Percentiles rank a stretch among this genome's conserved stretches.
phyloP scores from a whole-genome alignment of 1,140 invertebrate genomes.

The Drosophila truncata region DNA sequence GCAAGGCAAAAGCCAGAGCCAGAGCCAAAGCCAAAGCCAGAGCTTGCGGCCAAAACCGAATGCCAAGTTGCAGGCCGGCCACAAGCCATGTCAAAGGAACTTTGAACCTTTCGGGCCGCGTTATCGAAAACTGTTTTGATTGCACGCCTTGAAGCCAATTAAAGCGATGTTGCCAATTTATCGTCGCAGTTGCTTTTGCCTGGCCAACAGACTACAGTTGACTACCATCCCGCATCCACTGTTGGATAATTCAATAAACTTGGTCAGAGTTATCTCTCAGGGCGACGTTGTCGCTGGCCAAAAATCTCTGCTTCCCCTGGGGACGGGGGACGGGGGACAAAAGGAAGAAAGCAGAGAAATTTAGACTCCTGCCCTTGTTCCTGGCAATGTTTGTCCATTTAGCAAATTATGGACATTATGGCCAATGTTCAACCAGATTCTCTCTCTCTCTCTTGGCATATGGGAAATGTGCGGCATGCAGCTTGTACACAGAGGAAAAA shows the following conservation, averaged over 20 bases:
- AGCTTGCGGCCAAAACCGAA: conserved; percentile 5
- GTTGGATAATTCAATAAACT: conserved; percentile 74
- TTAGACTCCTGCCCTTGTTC: neutral
- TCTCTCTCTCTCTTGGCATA: conserved; percentile 18
- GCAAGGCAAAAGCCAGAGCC: conserved; percentile 9
- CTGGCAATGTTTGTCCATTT: conserved; percentile 42
- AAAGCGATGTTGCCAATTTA: conserved; percentile 71
- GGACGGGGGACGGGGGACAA: neutral
- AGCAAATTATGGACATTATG: conserved; percentile 68
- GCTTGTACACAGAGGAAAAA: conserved; percentile 16
- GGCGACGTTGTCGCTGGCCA: conserved; percentile 15
- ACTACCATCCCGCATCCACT: neutral
- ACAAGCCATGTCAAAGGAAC: conserved; percentile 64
- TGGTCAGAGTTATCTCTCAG: conserved; percentile 42
- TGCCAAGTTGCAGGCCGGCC: conserved; percentile 24
- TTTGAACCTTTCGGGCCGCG: conserved; percentile 53
- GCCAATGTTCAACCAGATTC: conserved; percentile 31
- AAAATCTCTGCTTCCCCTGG: conserved; percentile 23
- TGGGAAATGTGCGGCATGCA: conserved; percentile 37
- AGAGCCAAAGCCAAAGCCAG: neutral
- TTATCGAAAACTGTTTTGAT: conserved; percentile 62
- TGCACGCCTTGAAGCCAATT: conserved; percentile 71
- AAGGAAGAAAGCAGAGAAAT: neutral
- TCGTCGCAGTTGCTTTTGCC: conserved; percentile 13
- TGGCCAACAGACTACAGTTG: conserved; percentile 11